Evolutionary conservation across 2,888 invertebrate genomes (phyloP).

Genomic region (Bembecia ichneumoniformis): DNA sequence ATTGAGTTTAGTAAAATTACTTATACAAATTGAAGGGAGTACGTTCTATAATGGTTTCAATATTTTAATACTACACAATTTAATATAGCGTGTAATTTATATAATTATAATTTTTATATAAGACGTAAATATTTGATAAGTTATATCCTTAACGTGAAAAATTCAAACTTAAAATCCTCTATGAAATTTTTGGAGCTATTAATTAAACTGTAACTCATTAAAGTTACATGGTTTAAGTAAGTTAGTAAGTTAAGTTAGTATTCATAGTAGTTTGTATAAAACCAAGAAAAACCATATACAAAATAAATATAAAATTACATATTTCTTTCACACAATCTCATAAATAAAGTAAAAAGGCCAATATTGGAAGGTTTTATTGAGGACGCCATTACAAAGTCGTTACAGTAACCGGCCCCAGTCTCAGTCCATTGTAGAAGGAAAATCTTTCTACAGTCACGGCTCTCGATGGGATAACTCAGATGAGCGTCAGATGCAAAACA

Average conservation of each 20-base stretch:
- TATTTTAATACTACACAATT: too few species aligned
- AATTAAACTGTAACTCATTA: too few species aligned
- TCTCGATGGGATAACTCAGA: slow-evolving; percentile 71
- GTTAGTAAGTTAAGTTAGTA: too few species aligned
- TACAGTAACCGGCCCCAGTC: slow-evolving; percentile 58
- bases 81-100: too few species aligned
- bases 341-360: slow-evolving; percentile 54
- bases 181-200: too few species aligned
- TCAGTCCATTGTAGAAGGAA: slow-evolving; percentile 69
- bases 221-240: too few species aligned
- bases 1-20: slow-evolving; percentile 44
- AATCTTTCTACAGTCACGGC: slow-evolving; percentile 72
- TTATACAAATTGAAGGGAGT: slow-evolving; percentile 22
- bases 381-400: slow-evolving; percentile 67
- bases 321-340: slow-evolving; percentile 17
- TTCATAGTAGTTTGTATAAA: not conserved
- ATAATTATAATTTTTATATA: too few species aligned
- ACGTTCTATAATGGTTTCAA: slow-evolving; percentile 34
- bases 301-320: not conserved
- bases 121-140: too few species aligned
- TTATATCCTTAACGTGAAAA: too few species aligned
- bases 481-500: slow-evolving; percentile 35
- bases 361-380: slow-evolving; percentile 60
- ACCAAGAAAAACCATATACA: not conserved
- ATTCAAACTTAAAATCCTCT: too few species aligned